Base-by-base conservation (phyloP, 1,140 invertebrate genomes). In the Bradynema listronoti region DNA sequence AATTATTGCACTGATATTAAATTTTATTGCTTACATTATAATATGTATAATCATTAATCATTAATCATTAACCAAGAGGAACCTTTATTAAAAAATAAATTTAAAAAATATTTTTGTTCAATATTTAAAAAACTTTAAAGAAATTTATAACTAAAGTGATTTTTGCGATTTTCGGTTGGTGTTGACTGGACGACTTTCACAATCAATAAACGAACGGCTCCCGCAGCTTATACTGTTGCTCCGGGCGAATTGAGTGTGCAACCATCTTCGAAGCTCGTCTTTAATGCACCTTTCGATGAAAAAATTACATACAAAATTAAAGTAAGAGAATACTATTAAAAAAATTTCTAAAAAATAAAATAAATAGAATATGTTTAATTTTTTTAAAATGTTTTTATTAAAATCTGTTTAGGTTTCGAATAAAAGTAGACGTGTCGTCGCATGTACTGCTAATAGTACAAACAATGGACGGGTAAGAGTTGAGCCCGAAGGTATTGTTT, bases 201-300 rank as follows among this genome's bases (percentile, higher is more conserved):
- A 11, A 11, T 39, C 36, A 19, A 11, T 39, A 19, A 11, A 11
- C 36, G 11, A 19, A 19, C 36, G 11, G 36, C 36, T 11, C 7
- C 45, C 22, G 29, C 19, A 14, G 19, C 45, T 47, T 29, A 47
- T 14, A 9, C 45, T 7, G 29, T 47, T 22, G 19, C 45, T 7
- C 45, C 45, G 11, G 19, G 19, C 9, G 45, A 47, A 24, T 22
- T 47, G 29, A 47, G 29, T 19, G 22, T 47, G 22, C 45, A 47
- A 22, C 45, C 45, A 19, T 7, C 7, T 7, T 47, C 45, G 19
- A 47, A 47, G 22, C 45, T 47, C 9, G 45, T 47, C 7, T 47
- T 47, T 22, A 47, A 47, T 47, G 45, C 7, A 24, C 45, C 45
- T 22, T 47, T 47, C 29, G 45, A 47, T 22, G 7, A 7, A 29